Conservation (phyloP, 2,888 invertebrate genomes). For the Agrotis puta region DNA sequence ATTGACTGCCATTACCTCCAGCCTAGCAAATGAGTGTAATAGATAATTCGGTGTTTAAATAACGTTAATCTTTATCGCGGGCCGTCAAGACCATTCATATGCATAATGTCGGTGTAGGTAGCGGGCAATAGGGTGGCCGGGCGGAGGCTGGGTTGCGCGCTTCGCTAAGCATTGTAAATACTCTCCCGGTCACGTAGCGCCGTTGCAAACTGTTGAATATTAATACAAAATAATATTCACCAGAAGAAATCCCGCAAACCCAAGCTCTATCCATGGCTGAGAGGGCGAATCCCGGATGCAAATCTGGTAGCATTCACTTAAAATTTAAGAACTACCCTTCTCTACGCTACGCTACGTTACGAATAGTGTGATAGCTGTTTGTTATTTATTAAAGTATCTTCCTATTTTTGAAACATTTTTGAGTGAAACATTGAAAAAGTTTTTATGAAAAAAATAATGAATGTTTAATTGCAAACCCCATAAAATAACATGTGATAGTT, state of each 20-base stretch:
- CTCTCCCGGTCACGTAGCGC: conserved; percentile 86
- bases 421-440: not conserved
- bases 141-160: conserved; percentile 77
- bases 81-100: conserved; percentile 72
- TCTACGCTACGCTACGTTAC: not conserved
- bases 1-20: conserved; percentile 4
- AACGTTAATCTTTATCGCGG: conserved; percentile 54
- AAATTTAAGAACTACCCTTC: conserved; percentile 21
- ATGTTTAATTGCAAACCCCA: not conserved
- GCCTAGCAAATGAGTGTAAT: conserved; percentile 23
- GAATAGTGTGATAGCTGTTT: conserved; percentile 1
- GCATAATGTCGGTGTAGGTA: conserved; percentile 72
- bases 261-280: conserved; percentile 71
- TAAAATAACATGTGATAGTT: not conserved
- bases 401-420: no score
- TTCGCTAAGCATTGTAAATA: conserved; percentile 88
- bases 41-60: conserved; percentile 41
- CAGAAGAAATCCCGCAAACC: conserved; percentile 77
- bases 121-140: conserved; percentile 63
- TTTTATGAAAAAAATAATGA: not conserved
- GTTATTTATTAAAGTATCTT: not conserved
- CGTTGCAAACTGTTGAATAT: conserved; percentile 88
- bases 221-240: conserved; percentile 85
- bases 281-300: conserved; percentile 69
- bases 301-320: conserved; percentile 42